phyloP scores from a whole-genome alignment of 2,888 invertebrate species.

The Galerucella calmariensis region DNA sequence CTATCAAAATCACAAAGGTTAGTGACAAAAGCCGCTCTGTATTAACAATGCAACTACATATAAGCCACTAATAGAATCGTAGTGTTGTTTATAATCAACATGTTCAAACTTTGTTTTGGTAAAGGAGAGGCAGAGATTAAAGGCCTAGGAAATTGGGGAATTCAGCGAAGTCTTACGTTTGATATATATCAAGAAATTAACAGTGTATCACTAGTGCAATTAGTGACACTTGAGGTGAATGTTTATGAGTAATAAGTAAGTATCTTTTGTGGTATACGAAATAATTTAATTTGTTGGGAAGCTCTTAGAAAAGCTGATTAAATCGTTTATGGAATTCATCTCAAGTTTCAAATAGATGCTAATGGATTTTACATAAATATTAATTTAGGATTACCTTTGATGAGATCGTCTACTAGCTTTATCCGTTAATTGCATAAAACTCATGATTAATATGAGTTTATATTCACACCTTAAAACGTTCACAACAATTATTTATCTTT shows the following conservation, averaged over 20 bases:
- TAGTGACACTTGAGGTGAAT: background rate
- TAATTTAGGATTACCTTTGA: background rate
- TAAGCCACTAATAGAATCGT: slow-evolving; percentile 42
- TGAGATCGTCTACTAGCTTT: background rate
- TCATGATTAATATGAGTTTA: too few relatives aligned
- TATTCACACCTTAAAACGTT: background rate
- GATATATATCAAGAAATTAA: slow-evolving; percentile 17
- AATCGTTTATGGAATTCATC: too few relatives aligned
- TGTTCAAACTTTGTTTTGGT: slow-evolving; percentile 30
- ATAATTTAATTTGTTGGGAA: background rate
- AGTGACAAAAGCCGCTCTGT: slow-evolving; percentile 22
- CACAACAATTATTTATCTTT: background rate
- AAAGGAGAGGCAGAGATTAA: slow-evolving; percentile 37
- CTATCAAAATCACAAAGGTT: slow-evolving; percentile 30
- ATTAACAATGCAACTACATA: slow-evolving; percentile 36
- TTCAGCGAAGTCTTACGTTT: slow-evolving; percentile 13
- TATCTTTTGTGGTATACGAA: background rate
- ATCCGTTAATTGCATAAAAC: background rate
- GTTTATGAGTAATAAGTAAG: background rate
- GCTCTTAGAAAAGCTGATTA: background rate
- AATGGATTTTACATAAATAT: background rate
- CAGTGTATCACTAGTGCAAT: slow-evolving; percentile 4
- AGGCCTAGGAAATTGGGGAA: slow-evolving; percentile 39
- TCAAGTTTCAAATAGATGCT: background rate
- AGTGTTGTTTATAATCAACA: slow-evolving; percentile 36